Percentiles rank a stretch among this genome's conserved stretches.
Conservation (phyloP, 2,797 vertebrate genomes). For the Sebastiscus albofasciatus region DNA sequence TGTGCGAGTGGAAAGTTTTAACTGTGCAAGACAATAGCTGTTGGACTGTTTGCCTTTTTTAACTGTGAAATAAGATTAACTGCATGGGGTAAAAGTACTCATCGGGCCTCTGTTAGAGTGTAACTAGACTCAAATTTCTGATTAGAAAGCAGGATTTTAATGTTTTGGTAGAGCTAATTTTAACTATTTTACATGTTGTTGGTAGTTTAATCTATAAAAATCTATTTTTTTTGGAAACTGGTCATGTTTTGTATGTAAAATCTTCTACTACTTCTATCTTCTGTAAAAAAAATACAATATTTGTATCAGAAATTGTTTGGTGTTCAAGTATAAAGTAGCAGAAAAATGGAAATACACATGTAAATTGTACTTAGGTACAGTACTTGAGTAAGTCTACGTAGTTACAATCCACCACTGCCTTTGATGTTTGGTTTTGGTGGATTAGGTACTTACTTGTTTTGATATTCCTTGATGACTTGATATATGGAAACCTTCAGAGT, state of each 20-base stretch:
- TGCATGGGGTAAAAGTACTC: background rate
- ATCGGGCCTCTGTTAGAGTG: no score
- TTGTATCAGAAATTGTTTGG: background rate
- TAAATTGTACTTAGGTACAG: background rate
- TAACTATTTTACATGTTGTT: background rate
- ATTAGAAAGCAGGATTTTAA: background rate
- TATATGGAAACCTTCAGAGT: constrained; percentile 95
- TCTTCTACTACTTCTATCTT: background rate
- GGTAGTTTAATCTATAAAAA: background rate
- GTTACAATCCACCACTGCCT: background rate
- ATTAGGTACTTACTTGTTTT: constrained; percentile 88
- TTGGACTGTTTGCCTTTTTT: background rate
- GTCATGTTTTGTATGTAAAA: background rate
- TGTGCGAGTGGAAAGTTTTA: constrained; percentile 50
- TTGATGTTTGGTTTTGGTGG: background rate
- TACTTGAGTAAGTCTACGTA: background rate
- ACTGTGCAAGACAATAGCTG: constrained; percentile 37
- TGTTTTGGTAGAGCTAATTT: background rate
- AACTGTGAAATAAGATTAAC: constrained; percentile 23
- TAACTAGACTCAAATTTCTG: background rate
- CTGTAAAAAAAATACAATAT: background rate
- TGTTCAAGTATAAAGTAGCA: background rate
- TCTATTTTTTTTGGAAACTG: background rate
- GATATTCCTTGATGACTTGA: constrained; percentile 96
- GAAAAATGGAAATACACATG: background rate